Percentiles rank a stretch among this genome's conserved stretches.
Conservation (phyloP, 2,888 invertebrate species). For the Oxycera nigricornis region DNA sequence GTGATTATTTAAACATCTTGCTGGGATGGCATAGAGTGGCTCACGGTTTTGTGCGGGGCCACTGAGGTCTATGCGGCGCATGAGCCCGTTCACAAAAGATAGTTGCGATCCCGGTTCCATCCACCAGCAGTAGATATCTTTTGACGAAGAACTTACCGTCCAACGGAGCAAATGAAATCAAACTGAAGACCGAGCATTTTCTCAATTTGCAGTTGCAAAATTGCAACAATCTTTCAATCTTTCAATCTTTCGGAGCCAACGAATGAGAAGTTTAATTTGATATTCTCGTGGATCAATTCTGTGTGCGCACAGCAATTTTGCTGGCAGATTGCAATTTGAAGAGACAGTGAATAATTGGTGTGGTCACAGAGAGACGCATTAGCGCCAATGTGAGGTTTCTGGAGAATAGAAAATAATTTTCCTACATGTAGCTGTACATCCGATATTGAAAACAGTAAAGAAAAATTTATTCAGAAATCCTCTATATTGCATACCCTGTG, state of each 20-base stretch:
- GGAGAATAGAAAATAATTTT: too few species aligned
- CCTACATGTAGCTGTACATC: too few species aligned
- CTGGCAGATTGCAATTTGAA: background rate
- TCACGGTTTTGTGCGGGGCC: background rate
- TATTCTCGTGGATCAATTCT: background rate
- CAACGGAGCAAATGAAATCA: constrained; percentile 28
- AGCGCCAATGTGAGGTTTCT: too few species aligned
- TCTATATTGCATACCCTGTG: too few species aligned
- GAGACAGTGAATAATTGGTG: background rate
- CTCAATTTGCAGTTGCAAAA: constrained; percentile 6
- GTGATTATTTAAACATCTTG: constrained; percentile 56
- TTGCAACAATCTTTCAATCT: constrained; percentile 8
- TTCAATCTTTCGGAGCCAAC: background rate
- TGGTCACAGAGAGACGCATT: too few species aligned
- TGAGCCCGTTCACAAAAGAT: background rate
- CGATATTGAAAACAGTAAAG: too few species aligned
- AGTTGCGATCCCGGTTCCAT: background rate
- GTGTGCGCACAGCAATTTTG: background rate
- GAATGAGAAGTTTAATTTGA: background rate
- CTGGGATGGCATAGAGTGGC: constrained; percentile 13
- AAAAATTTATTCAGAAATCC: too few species aligned
- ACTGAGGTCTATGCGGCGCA: background rate
- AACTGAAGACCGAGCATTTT: constrained; percentile 8
- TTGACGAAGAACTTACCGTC: background rate
- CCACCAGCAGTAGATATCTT: background rate